Conservation (phyloP, 2,113 vertebrate species). For the Paramormyrops kingsleyae region DNA sequence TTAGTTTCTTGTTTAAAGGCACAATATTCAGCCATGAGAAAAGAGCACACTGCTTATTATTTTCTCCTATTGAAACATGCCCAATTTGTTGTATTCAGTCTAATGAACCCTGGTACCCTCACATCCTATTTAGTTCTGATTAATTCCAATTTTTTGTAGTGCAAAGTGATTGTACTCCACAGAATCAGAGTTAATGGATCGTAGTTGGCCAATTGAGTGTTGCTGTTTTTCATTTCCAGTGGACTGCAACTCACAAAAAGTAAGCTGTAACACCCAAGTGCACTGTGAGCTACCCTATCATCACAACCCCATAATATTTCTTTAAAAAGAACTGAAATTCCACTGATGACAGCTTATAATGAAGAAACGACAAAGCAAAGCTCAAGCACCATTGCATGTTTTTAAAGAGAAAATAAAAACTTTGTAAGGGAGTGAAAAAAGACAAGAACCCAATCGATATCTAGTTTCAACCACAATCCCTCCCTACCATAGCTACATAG, state of each 20-base stretch:
- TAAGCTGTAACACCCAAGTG: neutral
- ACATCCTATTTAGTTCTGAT: neutral
- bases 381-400: neutral
- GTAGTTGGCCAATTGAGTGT: neutral
- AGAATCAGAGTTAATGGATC: neutral
- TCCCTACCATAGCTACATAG: neutral
- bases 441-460: neutral
- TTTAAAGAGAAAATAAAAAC: neutral
- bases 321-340: neutral
- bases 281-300: neutral
- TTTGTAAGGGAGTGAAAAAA: neutral
- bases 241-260: neutral
- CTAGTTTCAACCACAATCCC: neutral
- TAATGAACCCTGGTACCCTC: slow-evolving; percentile 15
- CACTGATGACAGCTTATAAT: neutral
- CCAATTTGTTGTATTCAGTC: neutral
- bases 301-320: neutral
- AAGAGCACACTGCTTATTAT: neutral
- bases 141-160: neutral
- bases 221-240: neutral
- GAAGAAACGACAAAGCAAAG: neutral
- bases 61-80: slow-evolving; percentile 17
- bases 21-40: slow-evolving; percentile 30
- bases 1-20: slow-evolving; percentile 25
- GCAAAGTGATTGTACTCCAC: neutral